These are phyloP conservation scores for Trochalopteron elliotii DNA, from an alignment of 2,113 vertebrate genomes.

Conservation along the genomic window DNA sequence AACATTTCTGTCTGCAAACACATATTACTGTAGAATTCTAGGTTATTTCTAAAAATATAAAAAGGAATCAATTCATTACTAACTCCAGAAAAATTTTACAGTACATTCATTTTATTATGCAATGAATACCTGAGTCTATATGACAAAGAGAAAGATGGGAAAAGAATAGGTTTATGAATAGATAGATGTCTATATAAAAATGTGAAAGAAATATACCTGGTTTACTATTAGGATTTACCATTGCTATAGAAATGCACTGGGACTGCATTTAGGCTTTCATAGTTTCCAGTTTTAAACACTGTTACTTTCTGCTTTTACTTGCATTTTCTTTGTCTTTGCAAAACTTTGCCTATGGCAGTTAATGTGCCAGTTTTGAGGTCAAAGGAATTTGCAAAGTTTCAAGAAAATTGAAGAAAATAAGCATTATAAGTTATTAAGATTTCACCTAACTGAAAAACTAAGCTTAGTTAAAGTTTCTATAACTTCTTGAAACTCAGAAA, in stretches of 20 bases:
- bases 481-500: not conserved
- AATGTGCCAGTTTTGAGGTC: not conserved
- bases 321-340: not conserved
- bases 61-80: not conserved
- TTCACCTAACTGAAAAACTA: not conserved
- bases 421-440: not conserved
- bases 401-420: not conserved
- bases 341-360: not conserved
- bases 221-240: not conserved
- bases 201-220: not conserved
- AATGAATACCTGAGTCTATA: not conserved
- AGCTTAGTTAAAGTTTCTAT: not conserved
- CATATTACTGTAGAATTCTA: not conserved
- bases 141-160: not conserved
- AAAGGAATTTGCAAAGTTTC: not conserved
- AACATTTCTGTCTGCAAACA: not conserved
- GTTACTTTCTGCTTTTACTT: not conserved
- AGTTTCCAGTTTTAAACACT: not conserved
- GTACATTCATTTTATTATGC: not conserved
- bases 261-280: not conserved
- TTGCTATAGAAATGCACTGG: not conserved
- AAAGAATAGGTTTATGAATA: not conserved
- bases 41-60: not conserved
- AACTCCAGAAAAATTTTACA: not conserved
- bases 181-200: not conserved